Base-by-base conservation (phyloP, 2,113 vertebrate genomes). In the Cochlearius cochlearius region DNA sequence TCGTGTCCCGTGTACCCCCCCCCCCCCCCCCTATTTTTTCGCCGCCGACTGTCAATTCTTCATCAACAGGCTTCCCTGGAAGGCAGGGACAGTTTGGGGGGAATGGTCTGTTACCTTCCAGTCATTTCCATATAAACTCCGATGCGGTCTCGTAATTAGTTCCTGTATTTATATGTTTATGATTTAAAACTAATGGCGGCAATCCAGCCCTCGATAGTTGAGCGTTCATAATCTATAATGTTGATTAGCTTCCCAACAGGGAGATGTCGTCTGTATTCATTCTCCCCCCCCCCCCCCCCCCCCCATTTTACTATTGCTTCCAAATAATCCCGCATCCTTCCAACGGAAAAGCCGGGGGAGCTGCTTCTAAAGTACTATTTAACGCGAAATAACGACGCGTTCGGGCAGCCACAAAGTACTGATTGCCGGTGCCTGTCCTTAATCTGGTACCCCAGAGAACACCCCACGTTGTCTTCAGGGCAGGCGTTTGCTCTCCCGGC, bases 271-370 rank as follows among this genome's bases (percentile, higher is more conserved):
- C 39, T 62, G 32, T 29, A 26, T 71, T 43, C 7, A 25, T 12
- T 11, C 43, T 1, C 3, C 2, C 7, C 4, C 12, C 6, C 3
- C 6, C 3, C 15, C 0, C 25, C 2, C 7, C 5, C 10, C 9
- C 7, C 8, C 10, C 9, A 7, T 92, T 91, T 81, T 29, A 59
- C 34, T 59, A 34, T 18, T 52, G 13, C 26, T 92, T 72, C 68
- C 49, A 84, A 87, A 74, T 68, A 81, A 84, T 36, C 26, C 41
- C 2, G 7, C 50, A 30, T 53, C 25, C 15, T 69, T 74, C 30
- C 50, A 74, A 34, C 55, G 25, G 15, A 74, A 80, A 88, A 83
- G 3, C 10, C 13, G 10, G 32, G 25, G 15, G 2, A 68, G 11
- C 19, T n/a, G 16, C 41, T 89, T 82, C 39, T 59, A 34, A 87